A percentile compares a stretch with the other conserved stretches of the same genome.
Evolutionary conservation across 2,797 vertebrate genomes (phyloP).

Genomic region (Alfaro cultratus): DNA sequence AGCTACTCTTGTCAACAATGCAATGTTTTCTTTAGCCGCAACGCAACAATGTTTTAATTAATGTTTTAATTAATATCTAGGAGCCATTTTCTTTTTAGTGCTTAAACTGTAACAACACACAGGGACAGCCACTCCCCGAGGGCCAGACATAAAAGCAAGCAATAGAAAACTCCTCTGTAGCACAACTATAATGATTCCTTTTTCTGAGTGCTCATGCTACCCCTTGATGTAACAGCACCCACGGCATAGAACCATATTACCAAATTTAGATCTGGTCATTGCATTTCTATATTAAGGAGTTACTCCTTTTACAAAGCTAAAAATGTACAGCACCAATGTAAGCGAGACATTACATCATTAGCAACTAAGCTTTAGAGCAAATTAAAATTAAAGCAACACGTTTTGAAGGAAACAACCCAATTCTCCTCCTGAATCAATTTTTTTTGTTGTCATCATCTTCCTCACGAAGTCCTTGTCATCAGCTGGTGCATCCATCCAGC

Average conservation of each 20-base stretch:
- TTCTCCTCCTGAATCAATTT: neutral
- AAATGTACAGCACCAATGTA: neutral
- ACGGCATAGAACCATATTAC: neutral
- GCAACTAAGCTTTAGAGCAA: neutral
- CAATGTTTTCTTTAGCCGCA: neutral
- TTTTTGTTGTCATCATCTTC: conserved; percentile 3
- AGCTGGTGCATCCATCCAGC: conserved; percentile 51
- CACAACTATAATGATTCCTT: neutral
- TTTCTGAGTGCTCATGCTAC: neutral
- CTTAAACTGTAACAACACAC: neutral
- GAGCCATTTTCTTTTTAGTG: neutral
- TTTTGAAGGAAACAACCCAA: neutral
- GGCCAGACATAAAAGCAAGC: neutral
- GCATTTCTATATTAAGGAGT: neutral
- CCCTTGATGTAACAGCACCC: neutral
- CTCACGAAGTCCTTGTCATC: conserved; percentile 22
- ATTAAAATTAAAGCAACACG: neutral
- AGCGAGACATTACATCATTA: neutral
- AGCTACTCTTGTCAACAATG: neutral
- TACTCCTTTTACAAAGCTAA: neutral
- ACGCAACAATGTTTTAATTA: neutral
- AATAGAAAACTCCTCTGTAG: neutral
- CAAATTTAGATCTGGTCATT: neutral
- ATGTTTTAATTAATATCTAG: neutral
- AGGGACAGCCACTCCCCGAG: neutral